Evolutionary conservation across 2,113 vertebrate species (phyloP), one percentile per base, ranked within the genome.

Genomic region (Pavo muticus): DNA sequence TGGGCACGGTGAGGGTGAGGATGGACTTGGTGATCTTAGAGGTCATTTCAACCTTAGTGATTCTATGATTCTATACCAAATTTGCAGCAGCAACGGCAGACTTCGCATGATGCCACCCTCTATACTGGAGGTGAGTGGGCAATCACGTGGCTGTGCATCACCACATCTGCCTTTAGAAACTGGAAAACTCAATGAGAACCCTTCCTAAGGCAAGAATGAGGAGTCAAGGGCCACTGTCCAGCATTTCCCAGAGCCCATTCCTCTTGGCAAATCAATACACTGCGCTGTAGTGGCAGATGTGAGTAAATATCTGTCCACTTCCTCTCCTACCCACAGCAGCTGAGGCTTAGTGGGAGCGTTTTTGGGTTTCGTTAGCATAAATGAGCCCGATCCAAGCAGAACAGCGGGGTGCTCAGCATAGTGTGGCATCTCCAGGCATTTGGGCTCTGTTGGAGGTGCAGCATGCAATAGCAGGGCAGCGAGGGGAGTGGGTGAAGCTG

Each of bases 381-480:
- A 40, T 4, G 61, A 86, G 47, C 69, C 12, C 2, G 61, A 56
- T 80, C 72, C 90, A 78, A 87, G 91, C 90, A 77, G 91, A 67
- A 74, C 32, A 17, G 7, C 5, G 1, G 69, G 1, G 6, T 12
- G 72, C 64, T 37, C 75, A 76, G 14, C n/a, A 6, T 64, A 52
- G 72, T 67, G 48, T 1, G 11, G 77, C 10, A 3, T 17, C n/a
- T 70, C 54, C 84, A 78, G 47, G 68, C 32, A 0, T 70, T 45
- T 65, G 67, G 48, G 68, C 42, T 71, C 45, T 82, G 17, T 35
- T 2, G 5, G 24, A 25, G 60, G 57, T 65, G 93, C 84, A 48
- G 59, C 94, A 95, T 94, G 96, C 96, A 91, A 4, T 3, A 78
- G 92, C 57, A 37, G 72, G 78, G 65, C 88, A 96, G 80, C 2